Percentiles rank a stretch among this genome's conserved stretches.
phyloP scores from a whole-genome alignment of 2,888 invertebrate species.

The Agrotis clavis region DNA sequence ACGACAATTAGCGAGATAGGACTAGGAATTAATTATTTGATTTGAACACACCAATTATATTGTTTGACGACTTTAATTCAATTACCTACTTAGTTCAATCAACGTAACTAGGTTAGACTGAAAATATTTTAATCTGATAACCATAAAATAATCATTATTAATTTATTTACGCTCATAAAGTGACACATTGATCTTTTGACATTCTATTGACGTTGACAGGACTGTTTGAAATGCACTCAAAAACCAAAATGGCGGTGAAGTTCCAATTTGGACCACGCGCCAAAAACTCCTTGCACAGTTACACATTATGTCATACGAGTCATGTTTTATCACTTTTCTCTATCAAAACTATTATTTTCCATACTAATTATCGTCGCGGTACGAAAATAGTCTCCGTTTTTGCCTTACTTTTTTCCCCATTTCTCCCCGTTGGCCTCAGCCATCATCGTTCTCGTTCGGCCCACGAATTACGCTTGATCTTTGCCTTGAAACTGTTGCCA shows the following conservation, averaged over 20 bases:
- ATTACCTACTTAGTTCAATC: neutral
- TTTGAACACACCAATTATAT: neutral
- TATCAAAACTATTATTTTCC: neutral
- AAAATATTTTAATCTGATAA: too few species aligned
- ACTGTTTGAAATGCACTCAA: neutral
- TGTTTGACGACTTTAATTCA: neutral
- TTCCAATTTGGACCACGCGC: neutral
- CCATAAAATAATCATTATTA: too few species aligned
- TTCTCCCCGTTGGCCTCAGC: constrained; percentile 12
- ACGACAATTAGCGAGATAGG: neutral
- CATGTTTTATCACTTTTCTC: neutral
- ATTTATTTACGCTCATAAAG: too few species aligned
- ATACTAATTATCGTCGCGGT: neutral
- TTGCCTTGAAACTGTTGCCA: constrained; percentile 60
- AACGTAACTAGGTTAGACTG: neutral
- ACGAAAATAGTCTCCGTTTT: constrained; percentile 17
- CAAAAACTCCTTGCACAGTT: neutral
- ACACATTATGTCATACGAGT: neutral
- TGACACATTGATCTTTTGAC: neutral
- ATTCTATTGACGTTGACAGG: neutral
- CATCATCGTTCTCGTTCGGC: constrained; percentile 22
- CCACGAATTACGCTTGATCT: constrained; percentile 20
- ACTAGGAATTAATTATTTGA: neutral
- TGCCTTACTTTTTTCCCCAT: neutral
- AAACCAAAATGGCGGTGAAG: neutral